A percentile compares a stretch with the other conserved stretches of the same genome.
phyloP scores from a whole-genome alignment of 2,888 invertebrate species.

The Octonoba sinensis region DNA sequence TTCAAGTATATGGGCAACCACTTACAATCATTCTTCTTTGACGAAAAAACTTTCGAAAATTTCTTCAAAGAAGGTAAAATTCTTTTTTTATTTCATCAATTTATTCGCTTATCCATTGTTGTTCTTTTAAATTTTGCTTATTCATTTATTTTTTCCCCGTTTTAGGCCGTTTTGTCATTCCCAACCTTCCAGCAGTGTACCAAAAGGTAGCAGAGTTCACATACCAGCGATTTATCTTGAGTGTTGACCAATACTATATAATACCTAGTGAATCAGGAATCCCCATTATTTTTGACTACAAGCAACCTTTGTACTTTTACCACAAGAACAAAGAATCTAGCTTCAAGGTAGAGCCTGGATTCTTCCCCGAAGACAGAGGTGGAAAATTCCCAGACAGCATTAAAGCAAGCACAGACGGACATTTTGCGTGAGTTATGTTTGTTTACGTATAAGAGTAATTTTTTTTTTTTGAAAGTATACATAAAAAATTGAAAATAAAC shows the following conservation, averaged over 20 bases:
- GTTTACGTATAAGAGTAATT: too few relatives aligned
- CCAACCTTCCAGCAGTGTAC: conserved; percentile 49
- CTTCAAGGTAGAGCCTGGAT: conserved; percentile 64
- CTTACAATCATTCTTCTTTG: conserved; percentile 34
- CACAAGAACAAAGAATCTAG: conserved; percentile 62
- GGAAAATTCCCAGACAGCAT: conserved; percentile 62
- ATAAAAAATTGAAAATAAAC: too few relatives aligned
- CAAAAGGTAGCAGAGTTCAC: conserved; percentile 27
- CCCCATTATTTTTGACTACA: conserved; percentile 56
- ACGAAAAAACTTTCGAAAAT: conserved; percentile 53
- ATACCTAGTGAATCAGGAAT: conserved; percentile 60
- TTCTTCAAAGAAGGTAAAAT: conserved; percentile 50
- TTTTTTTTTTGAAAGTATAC: too few relatives aligned
- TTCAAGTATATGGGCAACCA: conserved; percentile 55
- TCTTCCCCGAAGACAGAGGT: conserved; percentile 65
- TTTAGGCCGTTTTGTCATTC: conserved; percentile 55
- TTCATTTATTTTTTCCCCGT: not conserved
- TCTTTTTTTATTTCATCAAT: too few relatives aligned
- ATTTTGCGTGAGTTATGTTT: conserved; percentile 61
- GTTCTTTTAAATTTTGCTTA: not conserved
- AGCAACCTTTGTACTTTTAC: conserved; percentile 46
- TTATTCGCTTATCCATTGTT: too few relatives aligned
- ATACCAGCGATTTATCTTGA: conserved; percentile 50
- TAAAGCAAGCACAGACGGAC: conserved; percentile 54
- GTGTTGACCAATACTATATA: conserved; percentile 45